Conservation (phyloP, 2,888 invertebrate genomes). For the Pogonocherus hispidulus region DNA sequence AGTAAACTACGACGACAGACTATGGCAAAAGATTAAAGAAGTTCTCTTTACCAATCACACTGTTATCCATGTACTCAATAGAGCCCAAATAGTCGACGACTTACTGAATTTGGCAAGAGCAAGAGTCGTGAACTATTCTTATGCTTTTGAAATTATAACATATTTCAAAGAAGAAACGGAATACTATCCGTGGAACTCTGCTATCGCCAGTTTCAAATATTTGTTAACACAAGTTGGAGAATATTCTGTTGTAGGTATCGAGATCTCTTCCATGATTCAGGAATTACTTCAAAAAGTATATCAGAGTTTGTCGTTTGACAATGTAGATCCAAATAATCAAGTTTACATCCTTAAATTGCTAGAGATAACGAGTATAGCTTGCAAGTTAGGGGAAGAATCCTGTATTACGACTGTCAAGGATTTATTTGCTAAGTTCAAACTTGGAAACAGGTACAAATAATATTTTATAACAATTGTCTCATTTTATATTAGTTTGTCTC, state of each 20-base stretch:
- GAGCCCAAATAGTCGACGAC: constrained; percentile 85
- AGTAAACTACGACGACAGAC: constrained; percentile 76
- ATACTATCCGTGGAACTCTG: constrained; percentile 83
- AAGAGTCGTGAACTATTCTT: constrained; percentile 69
- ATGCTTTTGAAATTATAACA: constrained; percentile 75
- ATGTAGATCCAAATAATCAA: constrained; percentile 55
- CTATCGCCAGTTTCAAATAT: constrained; percentile 58
- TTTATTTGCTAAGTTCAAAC: neutral
- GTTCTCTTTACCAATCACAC: constrained; percentile 69
- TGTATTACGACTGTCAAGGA: constrained; percentile 71
- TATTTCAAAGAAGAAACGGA: constrained; percentile 78
- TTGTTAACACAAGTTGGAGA: constrained; percentile 45
- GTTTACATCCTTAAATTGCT: constrained; percentile 74
- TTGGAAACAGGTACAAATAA: neutral
- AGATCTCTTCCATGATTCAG: constrained; percentile 35
- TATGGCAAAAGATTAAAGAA: constrained; percentile 74
- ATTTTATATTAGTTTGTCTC: too few species aligned
- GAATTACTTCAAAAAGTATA: neutral
- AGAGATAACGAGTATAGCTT: constrained; percentile 74
- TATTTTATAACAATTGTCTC: too few species aligned
- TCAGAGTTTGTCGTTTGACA: neutral
- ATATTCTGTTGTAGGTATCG: constrained; percentile 35
- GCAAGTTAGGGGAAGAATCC: constrained; percentile 72
- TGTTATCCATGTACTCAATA: constrained; percentile 75
- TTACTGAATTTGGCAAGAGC: constrained; percentile 76